Evolutionary conservation across 2,113 vertebrate genomes (phyloP).

Genomic region (Isurus oxyrinchus): DNA sequence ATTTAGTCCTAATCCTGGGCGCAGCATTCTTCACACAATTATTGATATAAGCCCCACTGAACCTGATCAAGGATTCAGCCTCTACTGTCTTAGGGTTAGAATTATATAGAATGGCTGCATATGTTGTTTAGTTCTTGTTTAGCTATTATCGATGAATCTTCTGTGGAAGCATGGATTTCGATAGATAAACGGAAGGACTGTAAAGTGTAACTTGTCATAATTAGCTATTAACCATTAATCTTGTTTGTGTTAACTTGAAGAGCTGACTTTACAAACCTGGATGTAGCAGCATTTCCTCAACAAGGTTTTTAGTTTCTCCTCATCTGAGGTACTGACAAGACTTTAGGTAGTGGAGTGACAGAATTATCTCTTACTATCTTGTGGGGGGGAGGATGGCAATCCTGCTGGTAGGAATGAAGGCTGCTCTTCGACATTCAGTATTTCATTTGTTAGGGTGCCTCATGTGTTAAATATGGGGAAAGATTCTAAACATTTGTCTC

Average conservation of each 20-base stretch:
- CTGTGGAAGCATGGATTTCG: not conserved
- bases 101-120: not conserved
- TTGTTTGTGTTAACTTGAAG: not conserved
- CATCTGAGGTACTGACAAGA: not conserved
- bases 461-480: not conserved
- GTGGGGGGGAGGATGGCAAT: not conserved
- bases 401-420: not conserved
- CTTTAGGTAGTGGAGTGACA: not conserved
- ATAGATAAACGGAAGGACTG: not conserved
- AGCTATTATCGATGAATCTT: not conserved
- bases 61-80: not conserved
- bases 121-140: not conserved
- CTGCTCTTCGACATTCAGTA: not conserved
- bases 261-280: not conserved
- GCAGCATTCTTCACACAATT: not conserved
- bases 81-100: not conserved
- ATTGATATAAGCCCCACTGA: not conserved
- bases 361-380: not conserved
- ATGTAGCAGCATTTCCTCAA: not conserved
- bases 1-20: not conserved
- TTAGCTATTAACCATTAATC: not conserved
- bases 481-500: not conserved
- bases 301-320: not conserved
- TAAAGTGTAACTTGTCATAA: not conserved
- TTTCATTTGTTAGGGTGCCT: not conserved